Evolutionary conservation across 2,113 vertebrate species (phyloP), one percentile per base, ranked within the genome.

Genomic region (Salvelinus sp.): DNA sequence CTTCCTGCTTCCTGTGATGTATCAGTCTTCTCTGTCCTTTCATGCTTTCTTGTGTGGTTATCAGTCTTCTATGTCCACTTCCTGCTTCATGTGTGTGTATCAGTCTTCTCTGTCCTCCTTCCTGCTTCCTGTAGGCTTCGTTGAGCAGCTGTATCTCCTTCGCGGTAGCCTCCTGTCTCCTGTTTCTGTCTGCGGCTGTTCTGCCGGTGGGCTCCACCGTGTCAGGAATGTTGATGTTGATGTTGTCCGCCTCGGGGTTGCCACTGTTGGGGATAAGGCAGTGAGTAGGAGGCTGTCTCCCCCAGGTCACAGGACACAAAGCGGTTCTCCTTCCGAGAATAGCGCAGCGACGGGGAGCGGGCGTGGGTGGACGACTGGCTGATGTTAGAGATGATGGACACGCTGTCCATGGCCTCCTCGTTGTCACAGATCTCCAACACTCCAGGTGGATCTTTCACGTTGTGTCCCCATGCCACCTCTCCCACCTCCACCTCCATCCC

Each of bases 211-310:
- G 96, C 98, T 99, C 98, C 0, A 99, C 97, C 0, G 98, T 99
- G 92, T 99, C 98, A 0, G 98, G 98, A 76, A 99, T 99, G n/a
- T 94, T 96, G 87, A 99, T 98, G 88, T 96, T 98, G 78, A 99
- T 93, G 90, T 83, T 85, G 74, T 96, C 94, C 0, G 92, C 88
- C 50, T 95, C 93, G 0, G 96, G 94, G 76, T 94, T 94, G 84
- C 92, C 93, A 0, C 94, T 88, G 1, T 94, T 94, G 3, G 98
- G 98, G 75, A 99, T 95, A 85, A 98, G 94, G 94, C 86, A 99
- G 92, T 0, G 98, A 99, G 86, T 97, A 99, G 6, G 97, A 98
- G 0, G 97, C 98, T 0, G 94, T 96, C 86, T 99, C 98, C 0
- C 94, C 97, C 83, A 99, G 86, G 79, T 99, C 98, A 6, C 97